Conservation (phyloP, 2,888 invertebrate genomes). For the Halictus ligatus region DNA sequence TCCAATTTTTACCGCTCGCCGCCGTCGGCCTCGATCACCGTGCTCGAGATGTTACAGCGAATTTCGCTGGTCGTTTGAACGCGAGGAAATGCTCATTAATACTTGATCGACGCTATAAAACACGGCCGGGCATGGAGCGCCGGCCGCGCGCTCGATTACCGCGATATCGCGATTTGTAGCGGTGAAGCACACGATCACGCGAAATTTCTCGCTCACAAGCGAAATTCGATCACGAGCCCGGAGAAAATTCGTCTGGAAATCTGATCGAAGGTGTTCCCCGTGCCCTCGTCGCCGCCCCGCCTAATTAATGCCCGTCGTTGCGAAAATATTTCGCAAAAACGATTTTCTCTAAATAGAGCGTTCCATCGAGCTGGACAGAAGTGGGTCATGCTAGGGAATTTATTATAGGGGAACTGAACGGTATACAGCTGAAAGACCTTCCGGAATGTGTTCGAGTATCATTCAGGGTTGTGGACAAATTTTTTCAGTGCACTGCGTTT, state of each 20-base stretch:
- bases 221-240: constrained; percentile 1
- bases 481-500: background rate
- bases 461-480: too few species aligned
- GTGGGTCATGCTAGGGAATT: background rate
- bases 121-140: constrained; percentile 9
- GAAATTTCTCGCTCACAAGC: constrained; percentile 6
- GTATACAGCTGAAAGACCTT: background rate
- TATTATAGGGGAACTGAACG: background rate
- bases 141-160: constrained; percentile 18
- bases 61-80: constrained; percentile 18
- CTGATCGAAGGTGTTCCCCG: background rate
- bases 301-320: background rate
- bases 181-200: constrained; percentile 5
- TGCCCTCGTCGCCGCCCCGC: background rate
- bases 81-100: constrained; percentile 22
- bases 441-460: background rate
- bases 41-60: background rate
- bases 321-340: background rate
- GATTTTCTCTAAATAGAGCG: background rate
- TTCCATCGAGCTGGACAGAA: background rate
- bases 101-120: constrained; percentile 1
- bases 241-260: constrained; percentile 1
- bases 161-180: constrained; percentile 14
- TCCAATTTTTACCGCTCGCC: constrained; percentile 23
- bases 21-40: background rate